Conservation (phyloP, 2,113 vertebrate species). For the Agelaius tricolor region DNA sequence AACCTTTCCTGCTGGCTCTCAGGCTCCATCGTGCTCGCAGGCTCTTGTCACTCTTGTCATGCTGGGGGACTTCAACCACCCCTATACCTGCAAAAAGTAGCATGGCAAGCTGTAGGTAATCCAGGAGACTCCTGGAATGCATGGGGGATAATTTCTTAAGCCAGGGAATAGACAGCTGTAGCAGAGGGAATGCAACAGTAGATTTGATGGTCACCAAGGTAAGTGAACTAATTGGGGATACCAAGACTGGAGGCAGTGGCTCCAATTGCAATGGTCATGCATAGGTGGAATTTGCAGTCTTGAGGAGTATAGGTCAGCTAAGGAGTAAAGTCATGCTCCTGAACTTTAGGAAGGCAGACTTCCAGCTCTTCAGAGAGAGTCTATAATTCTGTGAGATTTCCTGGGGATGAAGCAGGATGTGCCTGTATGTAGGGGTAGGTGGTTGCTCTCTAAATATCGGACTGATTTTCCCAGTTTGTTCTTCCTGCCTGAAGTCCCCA, state of each 20-base stretch:
- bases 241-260: not conserved
- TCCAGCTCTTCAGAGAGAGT: not conserved
- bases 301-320: not conserved
- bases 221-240: not conserved
- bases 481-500: not conserved
- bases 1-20: not conserved
- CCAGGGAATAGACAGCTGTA: not conserved
- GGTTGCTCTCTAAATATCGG: not conserved
- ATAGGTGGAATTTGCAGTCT: not conserved
- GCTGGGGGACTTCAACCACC: not conserved
- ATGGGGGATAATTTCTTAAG: not conserved
- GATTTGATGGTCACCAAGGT: not conserved
- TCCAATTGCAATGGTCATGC: not conserved
- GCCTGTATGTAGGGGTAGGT: not conserved
- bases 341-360: not conserved
- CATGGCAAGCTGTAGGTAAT: not conserved
- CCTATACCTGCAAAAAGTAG: not conserved
- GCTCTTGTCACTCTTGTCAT: not conserved
- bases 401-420: not conserved
- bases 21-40: fast-evolving
- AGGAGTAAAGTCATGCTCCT: not conserved
- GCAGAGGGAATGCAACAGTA: not conserved
- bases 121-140: not conserved
- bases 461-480: not conserved
- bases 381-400: not conserved